Conservation (phyloP, 2,113 vertebrate species). For the Danionella cerebrum region DNA sequence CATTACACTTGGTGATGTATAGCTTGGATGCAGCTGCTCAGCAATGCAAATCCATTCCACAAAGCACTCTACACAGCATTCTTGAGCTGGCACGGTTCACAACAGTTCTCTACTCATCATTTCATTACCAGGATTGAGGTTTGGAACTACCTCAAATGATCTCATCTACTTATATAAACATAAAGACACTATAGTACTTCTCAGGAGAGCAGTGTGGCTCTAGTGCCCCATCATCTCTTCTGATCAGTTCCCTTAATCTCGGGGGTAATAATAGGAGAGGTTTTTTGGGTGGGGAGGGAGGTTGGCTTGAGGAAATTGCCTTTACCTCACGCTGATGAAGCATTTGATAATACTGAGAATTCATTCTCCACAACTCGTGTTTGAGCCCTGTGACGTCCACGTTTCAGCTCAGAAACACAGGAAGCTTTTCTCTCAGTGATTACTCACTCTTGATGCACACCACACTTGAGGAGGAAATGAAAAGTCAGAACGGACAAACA, state of each 20-base stretch:
- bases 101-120: no score
- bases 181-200: not conserved
- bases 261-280: conserved; percentile 10
- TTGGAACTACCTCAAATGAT: no score
- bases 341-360: conserved; percentile 29
- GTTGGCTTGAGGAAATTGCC: conserved; percentile 38
- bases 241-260: conserved; percentile 9
- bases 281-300: not conserved
- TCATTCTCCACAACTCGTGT: conserved; percentile 3
- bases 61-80: no score
- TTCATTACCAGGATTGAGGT: no score
- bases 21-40: no score
- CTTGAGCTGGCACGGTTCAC: no score
- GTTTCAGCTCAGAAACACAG: conserved; percentile 13
- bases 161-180: no score
- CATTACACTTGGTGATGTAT: no score
- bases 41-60: no score
- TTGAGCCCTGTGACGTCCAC: conserved; percentile 19
- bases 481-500: not conserved
- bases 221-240: not conserved
- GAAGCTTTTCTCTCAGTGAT: not conserved
- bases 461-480: not conserved
- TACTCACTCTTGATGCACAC: conserved; percentile 6
- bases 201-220: not conserved
- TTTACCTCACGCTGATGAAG: conserved; percentile 22